Conservation (phyloP, 2,888 invertebrate genomes). For the Sesia apiformis region DNA sequence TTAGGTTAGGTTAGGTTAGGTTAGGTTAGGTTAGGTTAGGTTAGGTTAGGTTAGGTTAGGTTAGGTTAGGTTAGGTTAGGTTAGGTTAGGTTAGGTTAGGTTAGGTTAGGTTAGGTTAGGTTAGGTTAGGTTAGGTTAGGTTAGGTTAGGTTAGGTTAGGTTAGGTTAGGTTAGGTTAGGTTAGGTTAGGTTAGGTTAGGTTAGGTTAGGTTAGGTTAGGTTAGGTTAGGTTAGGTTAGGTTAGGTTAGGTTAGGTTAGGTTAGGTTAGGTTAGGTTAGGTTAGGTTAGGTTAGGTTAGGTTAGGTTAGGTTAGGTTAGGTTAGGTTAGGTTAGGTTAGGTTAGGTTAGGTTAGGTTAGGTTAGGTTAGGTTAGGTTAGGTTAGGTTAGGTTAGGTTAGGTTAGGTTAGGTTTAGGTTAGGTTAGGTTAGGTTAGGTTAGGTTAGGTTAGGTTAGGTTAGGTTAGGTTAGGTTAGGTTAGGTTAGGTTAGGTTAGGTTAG, state of each 20-base stretch:
- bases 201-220: conserved; percentile 1
- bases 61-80: conserved; percentile 9
- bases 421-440: conserved; percentile 10
- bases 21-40: not conserved
- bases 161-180: conserved; percentile 2
- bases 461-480: conserved; percentile 10
- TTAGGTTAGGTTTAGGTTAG: conserved; percentile 10
- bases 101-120: conserved; percentile 4
- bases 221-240: not conserved
- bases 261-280: not conserved
- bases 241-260: not conserved
- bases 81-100: conserved; percentile 9
- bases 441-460: conserved; percentile 10
- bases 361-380: conserved; percentile 12
- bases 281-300: not conserved
- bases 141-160: conserved; percentile 1
- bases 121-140: conserved; percentile 8
- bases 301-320: conserved; percentile 8
- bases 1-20: conserved; percentile 14
- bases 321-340: conserved; percentile 8
- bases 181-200: conserved; percentile 9
- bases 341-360: conserved; percentile 7
- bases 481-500: conserved; percentile 8
- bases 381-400: conserved; percentile 9
- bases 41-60: conserved; percentile 9